phyloP scores from a whole-genome alignment of 2,888 invertebrate species.

The Nebria brevicollis region DNA sequence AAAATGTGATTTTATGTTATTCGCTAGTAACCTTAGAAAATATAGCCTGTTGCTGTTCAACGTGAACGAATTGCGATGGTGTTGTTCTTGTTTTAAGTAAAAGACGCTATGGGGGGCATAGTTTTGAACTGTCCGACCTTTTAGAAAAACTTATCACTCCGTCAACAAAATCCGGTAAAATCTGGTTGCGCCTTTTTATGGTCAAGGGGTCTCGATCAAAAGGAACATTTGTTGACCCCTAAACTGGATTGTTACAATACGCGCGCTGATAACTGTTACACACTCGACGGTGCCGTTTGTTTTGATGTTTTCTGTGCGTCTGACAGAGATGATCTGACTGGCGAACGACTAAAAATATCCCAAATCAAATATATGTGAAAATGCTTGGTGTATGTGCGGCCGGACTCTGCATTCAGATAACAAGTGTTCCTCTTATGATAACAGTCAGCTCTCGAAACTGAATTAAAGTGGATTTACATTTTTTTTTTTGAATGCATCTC shows the following conservation, averaged over 20 bases:
- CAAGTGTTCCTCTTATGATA: constrained; percentile 33
- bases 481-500: constrained; percentile 22
- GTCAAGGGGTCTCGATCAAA: constrained; percentile 67
- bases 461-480: constrained; percentile 25
- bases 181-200: constrained; percentile 68
- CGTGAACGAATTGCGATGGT: not conserved
- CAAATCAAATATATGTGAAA: not conserved
- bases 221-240: constrained; percentile 57
- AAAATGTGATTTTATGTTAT: not conserved
- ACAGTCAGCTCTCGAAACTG: constrained; percentile 14
- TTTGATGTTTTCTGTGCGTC: not conserved
- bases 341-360: not conserved
- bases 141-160: constrained; percentile 46
- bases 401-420: constrained; percentile 25
- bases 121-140: constrained; percentile 49
- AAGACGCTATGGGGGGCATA: constrained; percentile 56
- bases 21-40: constrained; percentile 3
- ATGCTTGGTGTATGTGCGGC: not conserved
- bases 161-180: constrained; percentile 66
- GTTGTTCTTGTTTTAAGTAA: constrained; percentile 15
- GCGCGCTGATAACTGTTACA: constrained; percentile 11
- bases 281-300: not conserved
- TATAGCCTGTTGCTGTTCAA: not conserved
- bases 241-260: constrained; percentile 53
- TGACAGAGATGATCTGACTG: not conserved